Conservation (phyloP, 1,140 invertebrate genomes). For the Hylyphantes graminicola region DNA sequence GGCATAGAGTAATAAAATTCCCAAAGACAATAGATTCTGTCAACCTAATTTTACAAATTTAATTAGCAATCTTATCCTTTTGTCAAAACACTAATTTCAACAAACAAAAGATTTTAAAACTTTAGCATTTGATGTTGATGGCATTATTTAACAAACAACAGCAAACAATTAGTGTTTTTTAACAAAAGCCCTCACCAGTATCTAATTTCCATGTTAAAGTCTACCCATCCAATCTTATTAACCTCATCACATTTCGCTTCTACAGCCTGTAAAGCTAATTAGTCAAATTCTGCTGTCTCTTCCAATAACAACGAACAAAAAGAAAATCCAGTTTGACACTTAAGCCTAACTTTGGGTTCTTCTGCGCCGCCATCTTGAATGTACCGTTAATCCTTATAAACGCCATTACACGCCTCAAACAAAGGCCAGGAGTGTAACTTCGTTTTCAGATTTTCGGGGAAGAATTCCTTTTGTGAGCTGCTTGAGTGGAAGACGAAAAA, state of each 20-base stretch:
- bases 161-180: no score
- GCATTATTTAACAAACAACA: no score
- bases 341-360: neutral
- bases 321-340: neutral
- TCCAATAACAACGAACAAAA: neutral
- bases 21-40: no score
- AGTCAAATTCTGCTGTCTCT: neutral
- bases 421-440: neutral
- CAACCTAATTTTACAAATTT: no score
- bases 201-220: neutral
- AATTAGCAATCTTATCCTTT: no score
- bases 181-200: no score
- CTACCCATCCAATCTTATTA: conserved; percentile 8
- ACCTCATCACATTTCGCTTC: neutral
- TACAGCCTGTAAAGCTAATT: conserved; percentile 7
- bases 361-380: neutral
- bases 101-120: no score
- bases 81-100: no score
- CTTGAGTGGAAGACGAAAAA: no score
- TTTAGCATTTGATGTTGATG: no score
- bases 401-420: neutral
- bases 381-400: neutral
- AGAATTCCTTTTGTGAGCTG: neutral
- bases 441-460: neutral
- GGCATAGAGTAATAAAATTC: no score